These are phyloP conservation scores for Lindbergichthys nudifrons DNA, from an alignment of 2,797 vertebrate species.

Conservation along the genomic window DNA sequence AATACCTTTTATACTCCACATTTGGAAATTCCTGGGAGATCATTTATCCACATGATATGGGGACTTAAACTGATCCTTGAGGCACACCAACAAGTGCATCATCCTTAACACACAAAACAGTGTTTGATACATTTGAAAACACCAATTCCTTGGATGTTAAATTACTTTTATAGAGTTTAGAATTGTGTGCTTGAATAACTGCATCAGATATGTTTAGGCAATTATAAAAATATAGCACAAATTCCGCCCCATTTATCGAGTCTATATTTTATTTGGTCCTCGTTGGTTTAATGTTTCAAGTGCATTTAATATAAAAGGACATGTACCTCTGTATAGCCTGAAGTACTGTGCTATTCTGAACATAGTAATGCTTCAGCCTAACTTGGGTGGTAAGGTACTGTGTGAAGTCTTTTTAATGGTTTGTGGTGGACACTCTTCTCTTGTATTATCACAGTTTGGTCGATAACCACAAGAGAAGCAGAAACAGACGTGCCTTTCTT, in stretches of 20 bases:
- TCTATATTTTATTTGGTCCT: background rate
- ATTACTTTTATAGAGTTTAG: background rate
- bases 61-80: background rate
- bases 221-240: background rate
- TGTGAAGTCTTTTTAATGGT: slow-evolving; percentile 41
- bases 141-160: background rate
- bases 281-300: background rate
- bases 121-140: background rate
- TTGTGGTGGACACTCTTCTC: slow-evolving; percentile 50
- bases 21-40: background rate
- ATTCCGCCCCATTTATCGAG: background rate
- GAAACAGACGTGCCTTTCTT: slow-evolving; percentile 65
- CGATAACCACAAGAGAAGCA: slow-evolving; percentile 53
- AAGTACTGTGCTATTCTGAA: slow-evolving; percentile 5
- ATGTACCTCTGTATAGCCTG: background rate
- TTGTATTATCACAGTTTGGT: slow-evolving; percentile 57
- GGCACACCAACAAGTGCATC: background rate
- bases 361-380: slow-evolving; percentile 15
- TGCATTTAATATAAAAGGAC: background rate
- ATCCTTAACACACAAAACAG: too few species aligned
- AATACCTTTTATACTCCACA: too few species aligned
- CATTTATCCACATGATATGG: too few species aligned
- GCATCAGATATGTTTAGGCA: background rate
- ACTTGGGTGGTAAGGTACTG: slow-evolving; percentile 33
- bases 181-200: background rate